Percentiles rank a stretch among this genome's conserved stretches.
These are phyloP conservation scores for Silurus aristotelis DNA, from an alignment of 2,797 vertebrate genomes.

Conservation along the genomic window DNA sequence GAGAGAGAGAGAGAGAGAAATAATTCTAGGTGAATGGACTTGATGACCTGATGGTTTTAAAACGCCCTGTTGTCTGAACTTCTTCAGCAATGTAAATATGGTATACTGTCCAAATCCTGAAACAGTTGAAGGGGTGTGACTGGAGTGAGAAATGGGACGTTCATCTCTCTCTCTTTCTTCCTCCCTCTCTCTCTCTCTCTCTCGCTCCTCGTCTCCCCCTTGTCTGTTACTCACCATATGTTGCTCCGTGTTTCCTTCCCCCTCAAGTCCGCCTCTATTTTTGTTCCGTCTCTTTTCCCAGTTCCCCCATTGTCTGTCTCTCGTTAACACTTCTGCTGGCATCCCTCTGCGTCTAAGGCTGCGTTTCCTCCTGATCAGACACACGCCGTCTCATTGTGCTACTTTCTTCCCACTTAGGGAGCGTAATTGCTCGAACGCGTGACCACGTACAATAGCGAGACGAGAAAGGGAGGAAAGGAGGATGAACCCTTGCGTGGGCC, in stretches of 20 bases:
- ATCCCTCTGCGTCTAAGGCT: slow-evolving; percentile 40
- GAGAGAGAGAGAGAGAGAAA: too few species aligned
- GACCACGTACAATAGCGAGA: slow-evolving; percentile 13
- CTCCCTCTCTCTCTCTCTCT: slow-evolving; percentile 16
- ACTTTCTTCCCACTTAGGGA: slow-evolving; percentile 36
- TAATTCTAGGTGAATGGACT: not conserved
- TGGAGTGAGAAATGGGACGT: slow-evolving; percentile 26
- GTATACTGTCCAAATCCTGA: not conserved
- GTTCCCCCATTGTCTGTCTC: slow-evolving; percentile 40
- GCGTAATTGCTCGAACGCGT: slow-evolving; percentile 18
- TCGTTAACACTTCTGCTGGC: slow-evolving; percentile 54
- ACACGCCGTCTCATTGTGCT: slow-evolving; percentile 33
- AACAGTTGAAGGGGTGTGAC: slow-evolving; percentile 25
- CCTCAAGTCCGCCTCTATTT: slow-evolving; percentile 51
- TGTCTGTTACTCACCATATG: slow-evolving; percentile 54
- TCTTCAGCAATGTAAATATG: not conserved
- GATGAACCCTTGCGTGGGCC: not conserved
- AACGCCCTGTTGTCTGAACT: not conserved
- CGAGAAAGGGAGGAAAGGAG: not conserved
- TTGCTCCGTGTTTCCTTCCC: slow-evolving; percentile 56
- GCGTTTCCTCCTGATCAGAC: slow-evolving; percentile 34
- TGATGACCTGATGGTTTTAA: not conserved
- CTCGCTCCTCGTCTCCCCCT: slow-evolving; percentile 20
- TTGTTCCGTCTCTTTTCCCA: slow-evolving; percentile 38
- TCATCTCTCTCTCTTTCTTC: slow-evolving; percentile 35